Evolutionary conservation across 2,888 invertebrate species (phyloP).

Genomic region (Liposcelis brunnea): DNA sequence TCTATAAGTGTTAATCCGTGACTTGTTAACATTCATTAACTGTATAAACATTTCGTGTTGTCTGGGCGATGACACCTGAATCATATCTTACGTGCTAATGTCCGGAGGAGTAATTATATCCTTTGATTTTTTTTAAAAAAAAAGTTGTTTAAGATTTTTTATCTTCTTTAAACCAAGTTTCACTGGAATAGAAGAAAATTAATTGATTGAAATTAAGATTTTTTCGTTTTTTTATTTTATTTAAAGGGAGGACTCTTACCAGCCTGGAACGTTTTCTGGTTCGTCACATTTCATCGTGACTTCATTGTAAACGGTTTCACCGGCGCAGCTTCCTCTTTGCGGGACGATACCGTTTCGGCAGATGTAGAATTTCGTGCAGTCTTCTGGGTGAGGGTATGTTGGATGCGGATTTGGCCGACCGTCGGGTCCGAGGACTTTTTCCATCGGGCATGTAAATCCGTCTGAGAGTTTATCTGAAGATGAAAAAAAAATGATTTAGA

Average conservation of each 20-base stretch:
- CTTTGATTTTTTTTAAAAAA: too few species aligned
- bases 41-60: too few species aligned
- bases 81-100: too few species aligned
- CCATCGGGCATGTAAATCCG: slow-evolving; percentile 59
- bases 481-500: slow-evolving; percentile 1
- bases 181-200: slow-evolving; percentile 29
- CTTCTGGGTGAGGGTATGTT: slow-evolving; percentile 59
- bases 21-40: too few species aligned
- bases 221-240: background rate
- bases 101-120: too few species aligned
- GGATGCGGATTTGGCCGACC: slow-evolving; percentile 56
- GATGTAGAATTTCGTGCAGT: slow-evolving; percentile 70
- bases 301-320: slow-evolving; percentile 61
- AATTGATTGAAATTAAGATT: background rate
- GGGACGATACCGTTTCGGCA: slow-evolving; percentile 60
- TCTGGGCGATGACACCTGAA: too few species aligned
- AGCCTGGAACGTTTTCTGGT: slow-evolving; percentile 57
- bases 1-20: too few species aligned
- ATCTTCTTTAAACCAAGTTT: slow-evolving; percentile 47
- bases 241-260: slow-evolving; percentile 32
- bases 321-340: slow-evolving; percentile 54
- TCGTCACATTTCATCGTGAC: slow-evolving; percentile 59
- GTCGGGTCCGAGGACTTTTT: slow-evolving; percentile 44
- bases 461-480: slow-evolving; percentile 48
- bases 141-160: slow-evolving; percentile 16